Conservation (phyloP, 1,140 invertebrate species). For the Sinonovacula constricta region DNA sequence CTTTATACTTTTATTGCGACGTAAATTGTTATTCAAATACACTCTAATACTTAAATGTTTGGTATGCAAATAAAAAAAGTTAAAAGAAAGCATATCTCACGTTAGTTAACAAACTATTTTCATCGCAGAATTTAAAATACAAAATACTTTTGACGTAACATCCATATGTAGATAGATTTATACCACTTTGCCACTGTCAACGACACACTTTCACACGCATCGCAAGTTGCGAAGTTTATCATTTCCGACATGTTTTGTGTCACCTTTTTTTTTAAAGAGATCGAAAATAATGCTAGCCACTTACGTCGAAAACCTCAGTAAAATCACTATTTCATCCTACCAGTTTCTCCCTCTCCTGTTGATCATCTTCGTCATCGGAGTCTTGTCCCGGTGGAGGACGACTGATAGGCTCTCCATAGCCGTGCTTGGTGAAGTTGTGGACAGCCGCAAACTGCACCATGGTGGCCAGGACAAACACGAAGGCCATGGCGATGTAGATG, state of each 20-base stretch:
- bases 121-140: no score
- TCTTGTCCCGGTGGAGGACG: constrained; percentile 39
- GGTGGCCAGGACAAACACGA: constrained; percentile 92
- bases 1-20: no score
- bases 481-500: constrained; percentile 92
- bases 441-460: constrained; percentile 89
- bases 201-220: no score
- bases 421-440: constrained; percentile 93
- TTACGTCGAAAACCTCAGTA: not conserved
- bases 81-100: no score
- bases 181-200: no score
- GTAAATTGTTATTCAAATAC: no score
- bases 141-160: no score
- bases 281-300: not conserved
- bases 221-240: no score
- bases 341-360: constrained; percentile 33
- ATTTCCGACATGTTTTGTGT: not conserved
- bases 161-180: no score
- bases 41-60: no score
- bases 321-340: not conserved
- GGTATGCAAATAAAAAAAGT: no score
- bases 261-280: not conserved
- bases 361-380: constrained; percentile 54
- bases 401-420: constrained; percentile 85
- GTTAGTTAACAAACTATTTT: no score